Evolutionary conservation across 92 coral and sea anemone genomes (phyloP).

Genomic region (Phenganax subtilis): DNA sequence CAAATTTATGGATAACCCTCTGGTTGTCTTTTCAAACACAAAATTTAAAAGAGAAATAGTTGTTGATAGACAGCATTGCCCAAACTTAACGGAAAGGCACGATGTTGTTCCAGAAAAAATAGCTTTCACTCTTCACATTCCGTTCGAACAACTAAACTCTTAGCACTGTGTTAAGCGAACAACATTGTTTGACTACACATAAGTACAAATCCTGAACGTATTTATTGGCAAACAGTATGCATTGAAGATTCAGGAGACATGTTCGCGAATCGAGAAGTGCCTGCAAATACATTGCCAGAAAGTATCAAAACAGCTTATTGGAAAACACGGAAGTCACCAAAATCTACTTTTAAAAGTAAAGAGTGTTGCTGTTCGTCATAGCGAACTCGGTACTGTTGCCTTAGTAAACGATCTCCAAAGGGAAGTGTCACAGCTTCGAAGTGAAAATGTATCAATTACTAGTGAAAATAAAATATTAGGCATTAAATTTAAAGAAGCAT

Average conservation of each 20-base stretch:
- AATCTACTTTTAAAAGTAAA: neutral
- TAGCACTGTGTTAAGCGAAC: neutral
- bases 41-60: slow-evolving; percentile 30
- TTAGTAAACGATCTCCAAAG: slow-evolving; percentile 9
- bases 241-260: neutral
- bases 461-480: slow-evolving; percentile 16
- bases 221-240: slow-evolving; percentile 13
- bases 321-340: neutral
- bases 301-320: neutral
- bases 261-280: neutral
- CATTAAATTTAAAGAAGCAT: slow-evolving; percentile 25
- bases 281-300: slow-evolving; percentile 8
- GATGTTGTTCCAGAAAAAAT: slow-evolving; percentile 6
- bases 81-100: neutral
- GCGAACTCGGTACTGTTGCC: neutral
- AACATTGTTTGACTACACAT: neutral
- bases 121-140: slow-evolving; percentile 23
- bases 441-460: slow-evolving; percentile 22
- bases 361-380: too few relatives aligned
- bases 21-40: slow-evolving; percentile 7
- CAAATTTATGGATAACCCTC: slow-evolving; percentile 11
- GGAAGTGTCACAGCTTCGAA: slow-evolving; percentile 26
- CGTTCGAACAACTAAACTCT: slow-evolving; percentile 15
- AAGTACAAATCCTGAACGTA: slow-evolving; percentile 1
- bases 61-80: slow-evolving; percentile 24